A percentile compares a stretch with the other conserved stretches of the same genome.
These are phyloP conservation scores for Echinops telfairi DNA, from an alignment of 2,113 vertebrate species.

Conservation along the genomic window DNA sequence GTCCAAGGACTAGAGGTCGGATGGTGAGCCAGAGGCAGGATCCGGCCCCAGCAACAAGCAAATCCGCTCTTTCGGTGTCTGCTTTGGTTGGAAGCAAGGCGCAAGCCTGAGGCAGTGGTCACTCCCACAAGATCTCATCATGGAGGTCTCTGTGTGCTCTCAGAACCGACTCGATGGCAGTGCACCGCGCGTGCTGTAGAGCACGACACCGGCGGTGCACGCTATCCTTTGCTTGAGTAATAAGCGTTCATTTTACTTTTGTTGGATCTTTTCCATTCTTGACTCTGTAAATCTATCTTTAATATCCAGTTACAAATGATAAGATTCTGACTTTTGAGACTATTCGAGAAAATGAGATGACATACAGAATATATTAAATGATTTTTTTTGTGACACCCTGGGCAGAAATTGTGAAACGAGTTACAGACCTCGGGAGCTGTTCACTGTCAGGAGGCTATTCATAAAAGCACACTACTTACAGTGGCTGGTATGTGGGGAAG, in stretches of 20 bases:
- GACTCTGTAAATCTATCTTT: slow-evolving; percentile 29
- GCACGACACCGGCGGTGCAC: background rate
- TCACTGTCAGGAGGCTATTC: slow-evolving; percentile 53
- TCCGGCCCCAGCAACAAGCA: too few relatives aligned
- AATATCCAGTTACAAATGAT: slow-evolving; percentile 75
- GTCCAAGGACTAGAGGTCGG: too few relatives aligned
- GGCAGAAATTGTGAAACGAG: slow-evolving; percentile 63
- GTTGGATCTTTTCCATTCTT: background rate
- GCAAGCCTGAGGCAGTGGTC: too few relatives aligned
- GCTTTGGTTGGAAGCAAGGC: too few relatives aligned
- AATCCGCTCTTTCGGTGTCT: too few relatives aligned
- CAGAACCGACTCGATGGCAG: too few relatives aligned
- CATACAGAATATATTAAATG: slow-evolving; percentile 75
- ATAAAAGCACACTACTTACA: slow-evolving; percentile 59
- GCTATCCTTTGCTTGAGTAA: background rate
- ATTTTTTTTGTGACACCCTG: slow-evolving; percentile 72
- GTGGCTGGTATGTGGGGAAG: slow-evolving; percentile 33
- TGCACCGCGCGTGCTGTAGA: background rate
- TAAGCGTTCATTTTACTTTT: background rate
- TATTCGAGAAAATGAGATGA: slow-evolving; percentile 65
- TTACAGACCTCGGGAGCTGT: slow-evolving; percentile 56
- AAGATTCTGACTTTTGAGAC: slow-evolving; percentile 66
- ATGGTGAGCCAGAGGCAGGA: too few relatives aligned
- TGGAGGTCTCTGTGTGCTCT: too few relatives aligned
- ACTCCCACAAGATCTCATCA: too few relatives aligned